phyloP scores from a whole-genome alignment of 1,140 invertebrate genomes.

The Mamestra configurata region DNA sequence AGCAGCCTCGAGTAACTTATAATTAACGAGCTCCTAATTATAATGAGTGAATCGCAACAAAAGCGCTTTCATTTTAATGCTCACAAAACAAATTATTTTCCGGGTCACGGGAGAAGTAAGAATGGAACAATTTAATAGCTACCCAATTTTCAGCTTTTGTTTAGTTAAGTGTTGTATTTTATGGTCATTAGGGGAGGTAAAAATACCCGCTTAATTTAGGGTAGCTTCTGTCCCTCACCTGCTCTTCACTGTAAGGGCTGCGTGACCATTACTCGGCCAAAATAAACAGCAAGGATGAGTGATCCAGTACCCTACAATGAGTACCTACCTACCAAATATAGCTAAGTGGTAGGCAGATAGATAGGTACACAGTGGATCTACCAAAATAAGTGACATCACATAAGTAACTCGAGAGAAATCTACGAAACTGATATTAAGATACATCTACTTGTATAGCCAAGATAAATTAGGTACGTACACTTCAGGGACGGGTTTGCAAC shows the following conservation, averaged over 20 bases:
- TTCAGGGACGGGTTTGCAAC: background rate
- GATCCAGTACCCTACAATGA: too few relatives aligned
- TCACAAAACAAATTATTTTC: conserved; percentile 34
- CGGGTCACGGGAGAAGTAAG: conserved; percentile 10
- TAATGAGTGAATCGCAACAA: conserved; percentile 36
- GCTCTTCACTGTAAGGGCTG: too few relatives aligned
- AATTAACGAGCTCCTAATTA: conserved; percentile 30
- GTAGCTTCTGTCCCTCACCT: background rate
- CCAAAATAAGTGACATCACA: background rate
- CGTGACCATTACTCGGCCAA: background rate
- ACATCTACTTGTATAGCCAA: background rate
- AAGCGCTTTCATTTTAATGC: conserved; percentile 24
- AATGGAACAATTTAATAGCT: conserved; percentile 19
- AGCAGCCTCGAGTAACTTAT: conserved; percentile 22
- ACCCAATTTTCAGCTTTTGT: background rate
- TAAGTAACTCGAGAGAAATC: too few relatives aligned
- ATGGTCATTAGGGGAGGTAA: background rate
- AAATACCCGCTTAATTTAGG: background rate
- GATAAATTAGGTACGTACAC: background rate
- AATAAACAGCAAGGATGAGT: background rate
- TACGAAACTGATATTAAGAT: too few relatives aligned
- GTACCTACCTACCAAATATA: too few relatives aligned
- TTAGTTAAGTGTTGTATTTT: background rate
- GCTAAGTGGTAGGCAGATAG: too few relatives aligned
- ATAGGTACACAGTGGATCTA: background rate